A percentile compares a stretch with the other conserved stretches of the same genome.
These are phyloP conservation scores for Neocrepidodera transversa DNA, from an alignment of 2,888 invertebrate species.

Conservation along the genomic window DNA sequence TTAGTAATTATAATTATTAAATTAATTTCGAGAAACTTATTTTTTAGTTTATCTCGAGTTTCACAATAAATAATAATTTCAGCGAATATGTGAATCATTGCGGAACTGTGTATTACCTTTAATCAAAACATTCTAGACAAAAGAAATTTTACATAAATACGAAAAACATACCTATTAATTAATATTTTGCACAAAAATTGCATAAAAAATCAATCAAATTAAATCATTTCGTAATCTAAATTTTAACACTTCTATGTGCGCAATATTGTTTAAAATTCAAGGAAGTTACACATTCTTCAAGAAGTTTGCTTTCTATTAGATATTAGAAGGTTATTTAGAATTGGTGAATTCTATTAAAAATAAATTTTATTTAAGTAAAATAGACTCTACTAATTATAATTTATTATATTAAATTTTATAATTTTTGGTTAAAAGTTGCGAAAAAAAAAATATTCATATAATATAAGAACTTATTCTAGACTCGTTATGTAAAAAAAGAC, in stretches of 20 bases:
- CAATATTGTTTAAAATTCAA: conserved; percentile 4
- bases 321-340: neutral
- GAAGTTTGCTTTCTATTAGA: neutral
- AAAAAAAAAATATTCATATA: neutral
- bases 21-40: neutral
- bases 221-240: conserved; percentile 1
- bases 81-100: no score
- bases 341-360: neutral
- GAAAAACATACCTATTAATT: neutral
- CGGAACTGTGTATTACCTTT: no score
- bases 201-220: neutral
- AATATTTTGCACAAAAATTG: no score
- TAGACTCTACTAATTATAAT: neutral
- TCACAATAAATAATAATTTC: no score
- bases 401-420: neutral
- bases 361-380: neutral
- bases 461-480: no score
- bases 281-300: neutral
- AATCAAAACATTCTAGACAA: neutral
- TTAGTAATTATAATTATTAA: no score
- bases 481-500: no score
- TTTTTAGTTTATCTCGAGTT: no score
- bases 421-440: neutral
- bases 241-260: neutral
- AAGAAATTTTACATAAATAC: neutral